Evolutionary conservation across 2,797 vertebrate species (phyloP), one percentile per base, ranked within the genome.

Genomic region (Pangasius larnaudii): DNA sequence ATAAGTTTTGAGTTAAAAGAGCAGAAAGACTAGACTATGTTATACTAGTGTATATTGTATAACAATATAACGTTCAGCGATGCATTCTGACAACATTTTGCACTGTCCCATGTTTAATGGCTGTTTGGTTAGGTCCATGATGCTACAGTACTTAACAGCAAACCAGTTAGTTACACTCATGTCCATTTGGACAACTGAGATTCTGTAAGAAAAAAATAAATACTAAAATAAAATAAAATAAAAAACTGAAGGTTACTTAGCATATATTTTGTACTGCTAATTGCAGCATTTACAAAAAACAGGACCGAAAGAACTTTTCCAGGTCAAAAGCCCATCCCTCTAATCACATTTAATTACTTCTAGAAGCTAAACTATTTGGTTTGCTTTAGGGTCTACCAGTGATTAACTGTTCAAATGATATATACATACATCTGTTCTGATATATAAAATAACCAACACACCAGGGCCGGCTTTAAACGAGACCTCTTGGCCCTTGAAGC

Each of bases 401-500:
- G 63, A 82, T 59, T 80, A 80, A 82, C 42, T 82, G 30, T 82
- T 82, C 46, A 1, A 27, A 89, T 85, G 19, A 85, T 85, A 56
- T 39, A 85, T 71, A 24, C 33, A 24, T 71, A 84, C 65, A 83
- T 85, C 19, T 85, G 67, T 27, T 58, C 51, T 65, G 63, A 84
- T 19, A 49, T 75, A 82, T 74, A 85, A 89, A 85, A 82, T 85
- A 85, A 69, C 24, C 67, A 82, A 80, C 61, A 63, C 65, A 63
- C 22, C 36, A 63, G 86, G 65, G 72, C 67, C 36, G n/a, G 39
- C 82, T 87, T 67, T 85, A 85, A 85, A 84, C 65, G 58, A 87
- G 75, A 86, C 81, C 86, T 71, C 59, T 86, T 85, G 84, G 77
- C 77, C 86, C 67, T 74, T 14, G 14, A 80, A 87, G 67, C 88